Evolutionary conservation across 2,888 invertebrate species (phyloP).

Genomic region (Slavum lentiscoides): DNA sequence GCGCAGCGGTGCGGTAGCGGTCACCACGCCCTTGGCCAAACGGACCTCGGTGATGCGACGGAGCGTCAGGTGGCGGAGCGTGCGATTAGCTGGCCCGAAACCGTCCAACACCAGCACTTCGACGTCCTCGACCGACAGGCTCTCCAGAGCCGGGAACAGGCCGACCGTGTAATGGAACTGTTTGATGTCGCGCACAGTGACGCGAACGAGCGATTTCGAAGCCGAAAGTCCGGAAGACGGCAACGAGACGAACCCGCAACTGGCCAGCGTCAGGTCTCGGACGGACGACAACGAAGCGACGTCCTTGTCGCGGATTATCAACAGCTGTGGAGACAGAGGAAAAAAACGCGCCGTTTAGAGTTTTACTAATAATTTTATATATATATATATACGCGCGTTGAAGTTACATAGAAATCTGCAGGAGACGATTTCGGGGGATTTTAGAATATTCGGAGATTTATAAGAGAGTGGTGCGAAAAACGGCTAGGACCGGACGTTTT

Average conservation of each 20-base stretch:
- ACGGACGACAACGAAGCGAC: background rate
- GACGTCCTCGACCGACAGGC: constrained; percentile 35
- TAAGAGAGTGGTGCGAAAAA: too few species aligned
- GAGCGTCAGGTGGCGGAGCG: constrained; percentile 27
- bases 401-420: too few species aligned
- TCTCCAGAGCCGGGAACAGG: constrained; percentile 46
- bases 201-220: background rate
- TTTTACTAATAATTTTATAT: too few species aligned
- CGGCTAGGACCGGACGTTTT: too few species aligned
- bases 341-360: too few species aligned
- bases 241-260: constrained; percentile 36
- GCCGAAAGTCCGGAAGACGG: constrained; percentile 4
- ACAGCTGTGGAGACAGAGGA: constrained; percentile 10
- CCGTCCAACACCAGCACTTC: constrained; percentile 37
- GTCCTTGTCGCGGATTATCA: constrained; percentile 30
- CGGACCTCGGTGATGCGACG: background rate
- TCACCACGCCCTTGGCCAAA: constrained; percentile 18
- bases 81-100: constrained; percentile 22
- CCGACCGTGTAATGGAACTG: constrained; percentile 47
- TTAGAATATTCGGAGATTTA: too few species aligned
- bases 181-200: constrained; percentile 40
- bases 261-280: constrained; percentile 34
- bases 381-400: too few species aligned
- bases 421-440: too few species aligned
- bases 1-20: background rate